Evolutionary conservation across 2,797 vertebrate genomes (phyloP).

Genomic region (Protosalanx chinensis): DNA sequence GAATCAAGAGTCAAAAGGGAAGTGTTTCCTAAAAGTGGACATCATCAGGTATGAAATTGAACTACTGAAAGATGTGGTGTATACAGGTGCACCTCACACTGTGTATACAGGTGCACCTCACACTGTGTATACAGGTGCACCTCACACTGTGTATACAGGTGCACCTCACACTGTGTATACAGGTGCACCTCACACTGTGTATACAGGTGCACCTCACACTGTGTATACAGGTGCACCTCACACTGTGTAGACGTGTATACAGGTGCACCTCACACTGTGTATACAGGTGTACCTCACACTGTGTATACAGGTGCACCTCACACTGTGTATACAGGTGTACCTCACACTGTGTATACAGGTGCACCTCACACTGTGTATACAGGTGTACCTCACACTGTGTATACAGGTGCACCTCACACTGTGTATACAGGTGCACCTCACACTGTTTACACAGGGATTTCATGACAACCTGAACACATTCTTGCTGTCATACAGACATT

Average conservation of each 20-base stretch:
- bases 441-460: background rate
- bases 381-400: too few species aligned
- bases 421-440: background rate
- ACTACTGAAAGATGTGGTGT: background rate
- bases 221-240: too few species aligned
- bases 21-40: conserved; percentile 20
- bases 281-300: too few species aligned
- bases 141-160: background rate
- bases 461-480: background rate
- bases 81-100: background rate
- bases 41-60: background rate
- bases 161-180: background rate
- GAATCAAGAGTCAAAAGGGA: conserved; percentile 19
- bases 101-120: background rate
- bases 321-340: too few species aligned
- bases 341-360: too few species aligned
- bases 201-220: too few species aligned
- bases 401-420: too few species aligned
- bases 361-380: too few species aligned
- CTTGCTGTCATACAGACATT: conserved; percentile 8
- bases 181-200: background rate
- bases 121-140: background rate
- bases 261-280: too few species aligned
- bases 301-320: too few species aligned
- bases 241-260: too few species aligned